Conservation (phyloP, 2,888 invertebrate genomes). For the Drosophila buzzatii region DNA sequence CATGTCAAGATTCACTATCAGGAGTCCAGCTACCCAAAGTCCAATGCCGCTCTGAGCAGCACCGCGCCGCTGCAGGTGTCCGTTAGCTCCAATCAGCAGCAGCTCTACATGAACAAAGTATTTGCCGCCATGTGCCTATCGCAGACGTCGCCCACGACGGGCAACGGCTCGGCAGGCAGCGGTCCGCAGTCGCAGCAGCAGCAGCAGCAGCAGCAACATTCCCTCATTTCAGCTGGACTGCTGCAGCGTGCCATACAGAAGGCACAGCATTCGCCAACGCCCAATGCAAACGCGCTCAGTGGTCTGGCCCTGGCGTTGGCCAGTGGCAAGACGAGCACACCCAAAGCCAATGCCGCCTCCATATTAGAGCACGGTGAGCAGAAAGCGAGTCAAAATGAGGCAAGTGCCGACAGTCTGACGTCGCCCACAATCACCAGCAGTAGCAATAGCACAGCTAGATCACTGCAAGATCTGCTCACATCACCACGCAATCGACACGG, state of each 20-base stretch:
- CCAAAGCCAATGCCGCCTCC: slow-evolving; percentile 80
- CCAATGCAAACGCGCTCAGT: slow-evolving; percentile 74
- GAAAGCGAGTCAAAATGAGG: slow-evolving; percentile 86
- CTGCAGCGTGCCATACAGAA: slow-evolving; percentile 83
- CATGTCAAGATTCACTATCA: slow-evolving; percentile 89
- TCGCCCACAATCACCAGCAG: slow-evolving; percentile 76
- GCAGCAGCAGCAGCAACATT: slow-evolving; percentile 67
- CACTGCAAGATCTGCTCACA: slow-evolving; percentile 81
- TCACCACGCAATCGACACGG: slow-evolving; percentile 75
- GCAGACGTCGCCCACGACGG: slow-evolving; percentile 68
- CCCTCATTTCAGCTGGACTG: slow-evolving; percentile 82
- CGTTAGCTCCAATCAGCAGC: slow-evolving; percentile 75
- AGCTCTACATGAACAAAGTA: slow-evolving; percentile 84
- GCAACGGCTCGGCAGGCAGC: slow-evolving; percentile 6
- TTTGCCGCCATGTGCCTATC: slow-evolving; percentile 85
- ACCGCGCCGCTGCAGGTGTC: slow-evolving; percentile 81
- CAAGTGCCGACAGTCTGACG: slow-evolving; percentile 85
- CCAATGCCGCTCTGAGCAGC: slow-evolving; percentile 42
- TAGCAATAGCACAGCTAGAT: slow-evolving; percentile 55
- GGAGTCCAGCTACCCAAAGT: slow-evolving; percentile 73
- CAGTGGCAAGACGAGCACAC: slow-evolving; percentile 67
- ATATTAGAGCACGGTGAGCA: slow-evolving; percentile 85
- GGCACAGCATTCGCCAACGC: slow-evolving; percentile 74
- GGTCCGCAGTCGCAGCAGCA: slow-evolving; percentile 14
- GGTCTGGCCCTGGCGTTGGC: slow-evolving; percentile 79